Base-by-base conservation (phyloP, 1,140 invertebrate genomes). In the Hirudo medicinalis region DNA sequence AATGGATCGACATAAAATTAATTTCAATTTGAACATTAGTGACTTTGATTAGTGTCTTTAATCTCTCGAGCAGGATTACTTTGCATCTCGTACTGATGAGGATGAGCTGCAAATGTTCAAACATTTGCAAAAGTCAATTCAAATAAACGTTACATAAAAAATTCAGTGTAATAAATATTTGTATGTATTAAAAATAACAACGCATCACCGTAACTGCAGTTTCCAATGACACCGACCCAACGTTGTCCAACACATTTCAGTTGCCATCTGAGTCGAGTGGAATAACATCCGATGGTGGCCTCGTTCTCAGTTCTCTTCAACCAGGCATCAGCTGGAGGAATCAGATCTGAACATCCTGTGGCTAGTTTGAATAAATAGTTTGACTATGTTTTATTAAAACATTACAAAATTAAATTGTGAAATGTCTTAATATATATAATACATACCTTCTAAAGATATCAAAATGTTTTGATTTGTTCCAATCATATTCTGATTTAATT, bases 331-430 rank as follows among this genome's bases (percentile, higher is more conserved):
- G 22, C 57, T 32, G 57, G 57, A 13, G 57, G 57, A 25, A 22
- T n/a, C 57, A 63, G 13, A 32, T 63, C 57, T 8, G 22, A 25
- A 63, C 57, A 63, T 63, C 57, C 57, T 22, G 20, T 63, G 57
- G 57, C 57, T 63, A 9, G 20, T 36, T 36, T 49, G 11, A 49
- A 49, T 49, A 49, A 5, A 49, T 13, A 49, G 11, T 49, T 49
- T 49, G 1, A 49, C 13, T 49, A 17, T 17, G 9, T 49, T 0
- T 49, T 17, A n/a, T n/a, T n/a, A n/a, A n/a, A n/a, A n/a, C n/a
- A n/a, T n/a, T n/a, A n/a, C n/a, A 5, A 11, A 49, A 5, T 49
- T 49, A 49, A 36, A 36, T 36, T 36, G 2, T 36, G 6, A 36
- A 36, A 36, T 36, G 6, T 36, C 32, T 36, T 36, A 36, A 36